Evolutionary conservation across 2,888 invertebrate genomes (phyloP).

Genomic region (Homarus gammarus): DNA sequence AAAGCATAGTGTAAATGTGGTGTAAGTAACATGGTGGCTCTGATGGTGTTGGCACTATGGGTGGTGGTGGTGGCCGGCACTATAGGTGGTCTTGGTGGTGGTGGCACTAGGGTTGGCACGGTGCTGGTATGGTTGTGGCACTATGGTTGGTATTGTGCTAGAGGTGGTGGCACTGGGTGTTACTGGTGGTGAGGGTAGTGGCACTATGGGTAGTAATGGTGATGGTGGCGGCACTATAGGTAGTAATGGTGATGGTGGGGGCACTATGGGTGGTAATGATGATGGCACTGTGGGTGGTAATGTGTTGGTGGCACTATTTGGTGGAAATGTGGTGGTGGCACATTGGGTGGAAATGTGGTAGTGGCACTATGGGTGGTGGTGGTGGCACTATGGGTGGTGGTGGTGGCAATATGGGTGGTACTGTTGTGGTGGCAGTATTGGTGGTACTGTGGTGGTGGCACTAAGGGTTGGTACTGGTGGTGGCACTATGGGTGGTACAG

Average conservation of each 20-base stretch:
- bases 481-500: no score
- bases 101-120: neutral
- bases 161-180: neutral
- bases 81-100: neutral
- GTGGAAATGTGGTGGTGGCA: neutral
- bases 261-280: no score
- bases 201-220: no score
- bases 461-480: neutral
- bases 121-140: neutral
- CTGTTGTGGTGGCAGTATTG: neutral
- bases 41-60: no score
- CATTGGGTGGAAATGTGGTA: neutral
- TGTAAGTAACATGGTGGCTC: no score
- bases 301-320: neutral
- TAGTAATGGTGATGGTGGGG: no score
- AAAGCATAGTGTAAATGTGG: no score
- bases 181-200: slow-evolving; percentile 4
- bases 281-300: neutral
- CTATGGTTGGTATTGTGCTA: neutral
- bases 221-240: no score
- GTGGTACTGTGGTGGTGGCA: neutral
- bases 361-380: neutral
- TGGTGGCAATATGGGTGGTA: neutral
- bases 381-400: neutral
- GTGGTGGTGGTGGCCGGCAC: slow-evolving; percentile 1